These are phyloP conservation scores for Lethocerus indicus DNA, from an alignment of 1,140 invertebrate species.

Conservation along the genomic window DNA sequence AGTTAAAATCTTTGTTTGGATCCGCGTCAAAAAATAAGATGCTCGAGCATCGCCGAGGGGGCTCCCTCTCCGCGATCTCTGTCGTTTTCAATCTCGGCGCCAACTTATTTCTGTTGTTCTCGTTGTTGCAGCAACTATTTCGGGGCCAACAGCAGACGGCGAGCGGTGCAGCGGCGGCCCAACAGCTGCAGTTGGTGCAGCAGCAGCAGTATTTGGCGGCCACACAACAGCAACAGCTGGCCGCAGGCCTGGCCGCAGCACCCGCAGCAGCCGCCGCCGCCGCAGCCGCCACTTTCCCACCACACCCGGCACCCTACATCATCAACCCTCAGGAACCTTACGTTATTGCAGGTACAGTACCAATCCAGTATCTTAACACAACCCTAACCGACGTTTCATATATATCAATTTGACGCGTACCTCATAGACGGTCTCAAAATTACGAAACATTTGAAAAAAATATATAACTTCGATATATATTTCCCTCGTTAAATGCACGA, in stretches of 20 bases:
- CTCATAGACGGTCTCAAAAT: too few relatives aligned
- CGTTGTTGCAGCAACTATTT: slow-evolving; percentile 61
- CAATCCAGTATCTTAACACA: too few relatives aligned
- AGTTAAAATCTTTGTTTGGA: too few relatives aligned
- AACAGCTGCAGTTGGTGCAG: slow-evolving; percentile 40
- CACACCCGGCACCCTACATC: slow-evolving; percentile 62
- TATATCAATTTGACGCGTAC: too few relatives aligned
- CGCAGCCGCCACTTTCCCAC: slow-evolving; percentile 35
- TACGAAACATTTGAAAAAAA: too few relatives aligned
- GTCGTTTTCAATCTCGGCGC: too few relatives aligned
- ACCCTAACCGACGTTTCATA: too few relatives aligned
- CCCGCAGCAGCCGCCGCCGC: slow-evolving; percentile 20
- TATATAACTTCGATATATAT: too few relatives aligned
- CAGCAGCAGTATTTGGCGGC: slow-evolving; percentile 35
- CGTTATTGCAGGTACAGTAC: slow-evolving; percentile 31
- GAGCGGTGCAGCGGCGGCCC: slow-evolving; percentile 29
- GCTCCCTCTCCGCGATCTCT: too few relatives aligned
- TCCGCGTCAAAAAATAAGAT: too few relatives aligned
- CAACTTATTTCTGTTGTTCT: slow-evolving; percentile 10
- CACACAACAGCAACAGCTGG: slow-evolving; percentile 48
- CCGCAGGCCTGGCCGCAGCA: slow-evolving; percentile 23
- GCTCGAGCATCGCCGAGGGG: too few relatives aligned
- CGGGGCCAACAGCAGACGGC: slow-evolving; percentile 51
- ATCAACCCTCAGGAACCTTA: slow-evolving; percentile 67
- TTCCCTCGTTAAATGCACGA: too few relatives aligned